These are phyloP conservation scores for Charadrius vociferus DNA, from an alignment of 2,113 vertebrate genomes.

Conservation along the genomic window DNA sequence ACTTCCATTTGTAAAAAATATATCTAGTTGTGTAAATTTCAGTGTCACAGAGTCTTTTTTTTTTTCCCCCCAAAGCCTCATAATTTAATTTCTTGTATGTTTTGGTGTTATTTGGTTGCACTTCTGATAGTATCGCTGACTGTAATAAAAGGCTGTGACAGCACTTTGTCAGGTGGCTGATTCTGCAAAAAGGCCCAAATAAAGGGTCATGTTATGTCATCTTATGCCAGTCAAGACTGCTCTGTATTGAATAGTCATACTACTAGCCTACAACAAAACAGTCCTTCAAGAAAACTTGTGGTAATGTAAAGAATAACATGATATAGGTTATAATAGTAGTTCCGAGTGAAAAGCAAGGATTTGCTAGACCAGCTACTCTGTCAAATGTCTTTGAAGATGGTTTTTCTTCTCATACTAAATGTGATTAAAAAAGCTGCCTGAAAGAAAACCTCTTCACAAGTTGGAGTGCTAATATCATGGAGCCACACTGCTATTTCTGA, in stretches of 20 bases:
- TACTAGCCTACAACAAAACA: background rate
- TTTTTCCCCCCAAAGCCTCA: background rate
- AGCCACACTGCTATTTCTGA: background rate
- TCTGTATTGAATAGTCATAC: background rate
- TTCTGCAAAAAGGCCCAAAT: background rate
- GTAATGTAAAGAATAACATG: background rate
- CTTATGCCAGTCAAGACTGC: background rate
- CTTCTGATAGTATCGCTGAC: background rate
- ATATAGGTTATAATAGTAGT: background rate
- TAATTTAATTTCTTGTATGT: background rate
- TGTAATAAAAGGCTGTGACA: background rate
- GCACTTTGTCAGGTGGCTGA: background rate
- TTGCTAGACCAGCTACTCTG: background rate
- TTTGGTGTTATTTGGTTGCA: background rate
- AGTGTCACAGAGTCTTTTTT: background rate
- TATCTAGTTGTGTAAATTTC: background rate
- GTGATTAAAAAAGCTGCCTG: background rate
- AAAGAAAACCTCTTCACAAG: background rate
- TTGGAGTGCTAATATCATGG: background rate
- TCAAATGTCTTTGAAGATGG: background rate
- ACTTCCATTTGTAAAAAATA: background rate
- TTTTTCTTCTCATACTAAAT: background rate
- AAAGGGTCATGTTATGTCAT: background rate
- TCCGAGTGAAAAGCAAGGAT: background rate
- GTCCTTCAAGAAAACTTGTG: background rate